These are phyloP conservation scores for Percopsis omiscomaycus DNA, from an alignment of 2,797 vertebrate species.

Conservation along the genomic window DNA sequence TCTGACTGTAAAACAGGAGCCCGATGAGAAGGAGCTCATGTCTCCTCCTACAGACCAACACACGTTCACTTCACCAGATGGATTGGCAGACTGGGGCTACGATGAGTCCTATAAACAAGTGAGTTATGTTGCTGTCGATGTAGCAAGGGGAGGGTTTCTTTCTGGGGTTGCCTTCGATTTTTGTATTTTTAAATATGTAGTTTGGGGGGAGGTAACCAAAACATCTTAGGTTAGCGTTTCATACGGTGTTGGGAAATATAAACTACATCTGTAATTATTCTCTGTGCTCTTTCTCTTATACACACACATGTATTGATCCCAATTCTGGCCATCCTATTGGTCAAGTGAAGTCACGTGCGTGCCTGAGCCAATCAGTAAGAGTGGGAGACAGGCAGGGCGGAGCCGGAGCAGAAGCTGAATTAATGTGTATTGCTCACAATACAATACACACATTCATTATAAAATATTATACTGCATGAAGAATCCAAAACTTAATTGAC, in stretches of 20 bases:
- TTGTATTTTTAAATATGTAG: not conserved
- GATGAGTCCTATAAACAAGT: constrained; percentile 89
- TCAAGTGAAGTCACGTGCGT: too few relatives aligned
- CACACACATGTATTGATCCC: too few relatives aligned
- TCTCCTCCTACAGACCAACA: constrained; percentile 66
- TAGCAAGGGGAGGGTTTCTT: not conserved
- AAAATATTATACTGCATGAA: too few relatives aligned
- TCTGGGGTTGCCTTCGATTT: not conserved
- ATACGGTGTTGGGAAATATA: not conserved
- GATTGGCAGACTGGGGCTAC: constrained; percentile 80
- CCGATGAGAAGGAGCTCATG: constrained; percentile 78
- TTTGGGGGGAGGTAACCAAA: too few relatives aligned
- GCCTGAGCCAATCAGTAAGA: too few relatives aligned
- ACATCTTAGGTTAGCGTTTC: not conserved
- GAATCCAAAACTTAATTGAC: too few relatives aligned
- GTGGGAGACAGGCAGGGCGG: too few relatives aligned
- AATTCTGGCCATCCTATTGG: too few relatives aligned
- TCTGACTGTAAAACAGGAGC: constrained; percentile 71
- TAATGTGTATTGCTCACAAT: too few relatives aligned
- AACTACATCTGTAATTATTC: not conserved
- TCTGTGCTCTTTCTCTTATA: not conserved
- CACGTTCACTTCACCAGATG: constrained; percentile 69
- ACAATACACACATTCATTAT: too few relatives aligned
- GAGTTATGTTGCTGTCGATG: constrained; percentile 43
- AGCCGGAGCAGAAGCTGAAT: too few relatives aligned